phyloP scores from a whole-genome alignment of 2,113 vertebrate genomes.

The Oncorhynchus tshawytscha region DNA sequence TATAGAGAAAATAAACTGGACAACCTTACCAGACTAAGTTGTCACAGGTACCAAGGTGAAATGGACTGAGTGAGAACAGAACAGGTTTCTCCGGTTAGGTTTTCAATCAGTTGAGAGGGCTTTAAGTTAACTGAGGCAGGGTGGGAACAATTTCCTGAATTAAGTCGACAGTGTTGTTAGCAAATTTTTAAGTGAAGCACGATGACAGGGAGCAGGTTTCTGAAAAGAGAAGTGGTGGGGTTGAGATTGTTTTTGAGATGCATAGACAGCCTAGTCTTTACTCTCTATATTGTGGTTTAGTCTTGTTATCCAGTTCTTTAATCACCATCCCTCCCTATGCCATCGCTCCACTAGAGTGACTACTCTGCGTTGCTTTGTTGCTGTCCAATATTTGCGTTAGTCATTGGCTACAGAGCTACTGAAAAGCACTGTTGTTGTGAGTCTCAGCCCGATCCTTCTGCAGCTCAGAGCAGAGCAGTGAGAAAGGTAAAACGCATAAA shows the following conservation, averaged over 20 bases:
- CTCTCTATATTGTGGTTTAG: slow-evolving; percentile 44
- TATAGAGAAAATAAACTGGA: background rate
- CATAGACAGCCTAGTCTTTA: slow-evolving; percentile 35
- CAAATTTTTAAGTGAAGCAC: slow-evolving; percentile 28
- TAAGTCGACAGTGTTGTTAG: slow-evolving; percentile 9
- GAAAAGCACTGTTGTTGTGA: slow-evolving; percentile 12
- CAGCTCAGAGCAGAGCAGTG: slow-evolving; percentile 28
- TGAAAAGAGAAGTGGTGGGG: slow-evolving; percentile 30
- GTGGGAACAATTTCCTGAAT: slow-evolving; percentile 1
- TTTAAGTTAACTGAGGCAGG: slow-evolving; percentile 40
- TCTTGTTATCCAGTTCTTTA: slow-evolving; percentile 56
- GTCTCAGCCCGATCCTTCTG: slow-evolving; percentile 24
- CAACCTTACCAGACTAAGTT: slow-evolving; percentile 8
- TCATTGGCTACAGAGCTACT: slow-evolving; percentile 25
- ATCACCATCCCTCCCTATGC: slow-evolving; percentile 45
- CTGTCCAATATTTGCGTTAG: slow-evolving; percentile 19
- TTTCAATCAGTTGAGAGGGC: slow-evolving; percentile 11
- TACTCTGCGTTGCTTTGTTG: slow-evolving; percentile 29
- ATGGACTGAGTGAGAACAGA: slow-evolving; percentile 10
- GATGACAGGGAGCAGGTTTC: slow-evolving; percentile 57
- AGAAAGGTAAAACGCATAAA: slow-evolving; percentile 20
- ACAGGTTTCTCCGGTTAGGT: slow-evolving; percentile 14
- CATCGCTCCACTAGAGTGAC: slow-evolving; percentile 30
- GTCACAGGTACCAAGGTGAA: slow-evolving; percentile 9
- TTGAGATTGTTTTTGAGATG: slow-evolving; percentile 48